Percentiles rank a stretch among this genome's conserved stretches.
These are phyloP conservation scores for Orchestia grillus DNA, from an alignment of 1,140 invertebrate genomes.

Conservation along the genomic window DNA sequence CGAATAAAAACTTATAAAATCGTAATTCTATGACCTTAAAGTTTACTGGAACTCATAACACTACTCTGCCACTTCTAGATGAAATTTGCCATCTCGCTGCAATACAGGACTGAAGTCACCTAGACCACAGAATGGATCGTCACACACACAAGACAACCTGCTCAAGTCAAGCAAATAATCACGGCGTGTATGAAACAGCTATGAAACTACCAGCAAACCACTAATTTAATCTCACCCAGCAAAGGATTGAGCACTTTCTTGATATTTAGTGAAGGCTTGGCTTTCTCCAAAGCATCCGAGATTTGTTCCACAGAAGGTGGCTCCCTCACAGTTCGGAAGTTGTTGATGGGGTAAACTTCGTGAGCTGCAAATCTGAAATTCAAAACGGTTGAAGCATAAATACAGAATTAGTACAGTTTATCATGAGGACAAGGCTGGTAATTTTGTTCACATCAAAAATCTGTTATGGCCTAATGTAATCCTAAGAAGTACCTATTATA, in stretches of 20 bases:
- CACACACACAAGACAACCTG: background rate
- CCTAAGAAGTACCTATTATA: background rate
- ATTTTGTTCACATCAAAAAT: background rate
- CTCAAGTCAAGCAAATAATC: background rate
- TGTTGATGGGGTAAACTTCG: conserved; percentile 73
- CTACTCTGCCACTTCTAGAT: too few relatives aligned
- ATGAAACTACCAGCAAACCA: background rate
- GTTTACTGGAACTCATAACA: too few relatives aligned
- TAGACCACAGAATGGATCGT: background rate
- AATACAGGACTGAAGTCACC: background rate
- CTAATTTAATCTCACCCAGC: conserved; percentile 75
- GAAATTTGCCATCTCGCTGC: too few relatives aligned
- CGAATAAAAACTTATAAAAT: too few relatives aligned
- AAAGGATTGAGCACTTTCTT: conserved; percentile 89
- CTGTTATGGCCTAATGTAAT: background rate
- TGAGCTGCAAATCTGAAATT: conserved; percentile 72
- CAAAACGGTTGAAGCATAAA: background rate
- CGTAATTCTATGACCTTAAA: too few relatives aligned
- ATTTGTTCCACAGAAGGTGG: conserved; percentile 73
- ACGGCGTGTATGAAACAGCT: background rate
- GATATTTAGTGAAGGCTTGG: conserved; percentile 83
- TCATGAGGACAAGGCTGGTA: background rate
- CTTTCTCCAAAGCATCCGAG: conserved; percentile 76
- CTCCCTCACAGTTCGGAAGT: conserved; percentile 74
- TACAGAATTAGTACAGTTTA: background rate